Evolutionary conservation across 1,140 invertebrate genomes (phyloP).

Genomic region (Megathymus violae): DNA sequence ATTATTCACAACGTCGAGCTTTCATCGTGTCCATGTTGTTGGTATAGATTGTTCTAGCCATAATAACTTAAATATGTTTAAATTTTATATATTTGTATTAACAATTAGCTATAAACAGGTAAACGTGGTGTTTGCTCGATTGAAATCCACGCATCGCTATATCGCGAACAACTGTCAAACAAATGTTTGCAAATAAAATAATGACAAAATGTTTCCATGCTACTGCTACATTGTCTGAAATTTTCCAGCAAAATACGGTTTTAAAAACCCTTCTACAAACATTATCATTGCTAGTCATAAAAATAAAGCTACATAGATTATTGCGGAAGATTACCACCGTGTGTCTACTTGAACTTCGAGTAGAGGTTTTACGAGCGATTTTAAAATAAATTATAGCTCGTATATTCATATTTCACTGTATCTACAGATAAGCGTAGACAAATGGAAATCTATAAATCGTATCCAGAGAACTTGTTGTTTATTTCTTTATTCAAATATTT

Average conservation of each 20-base stretch:
- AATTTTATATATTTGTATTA: slow-evolving; percentile 9
- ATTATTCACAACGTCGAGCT: slow-evolving; percentile 18
- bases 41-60: slow-evolving; percentile 10
- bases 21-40: slow-evolving; percentile 20
- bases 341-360: slow-evolving; percentile 42
- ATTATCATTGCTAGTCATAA: slow-evolving; percentile 51
- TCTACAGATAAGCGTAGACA: neutral
- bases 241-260: slow-evolving; percentile 26
- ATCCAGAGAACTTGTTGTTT: neutral
- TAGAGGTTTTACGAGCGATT: slow-evolving; percentile 52
- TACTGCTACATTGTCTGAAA: neutral
- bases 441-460: neutral
- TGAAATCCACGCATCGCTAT: slow-evolving; percentile 9
- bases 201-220: neutral
- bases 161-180: slow-evolving; percentile 21
- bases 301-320: slow-evolving; percentile 64
- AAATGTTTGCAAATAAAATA: slow-evolving; percentile 13
- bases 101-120: neutral
- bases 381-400: slow-evolving; percentile 45
- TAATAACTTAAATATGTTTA: neutral
- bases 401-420: too few species aligned
- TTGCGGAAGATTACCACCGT: slow-evolving; percentile 44
- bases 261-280: slow-evolving; percentile 42
- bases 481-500: too few species aligned
- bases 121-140: neutral